Conservation (phyloP, 2,888 invertebrate species). For the Alcis repandata region DNA sequence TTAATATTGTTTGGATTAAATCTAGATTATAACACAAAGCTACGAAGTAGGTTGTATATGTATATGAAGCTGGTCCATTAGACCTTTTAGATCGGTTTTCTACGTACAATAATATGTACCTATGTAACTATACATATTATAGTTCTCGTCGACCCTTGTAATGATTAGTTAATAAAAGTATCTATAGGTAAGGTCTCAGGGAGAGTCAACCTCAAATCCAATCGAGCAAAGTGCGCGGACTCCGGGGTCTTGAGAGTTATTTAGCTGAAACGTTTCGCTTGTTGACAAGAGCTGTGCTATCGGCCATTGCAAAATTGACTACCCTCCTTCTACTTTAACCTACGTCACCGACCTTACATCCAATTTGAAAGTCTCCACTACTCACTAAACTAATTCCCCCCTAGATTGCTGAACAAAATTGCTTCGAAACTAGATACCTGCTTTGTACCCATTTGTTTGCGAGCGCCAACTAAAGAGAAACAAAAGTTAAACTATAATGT, state of each 20-base stretch:
- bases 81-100: neutral
- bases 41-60: neutral
- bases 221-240: slow-evolving; percentile 80
- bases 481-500: slow-evolving; percentile 82
- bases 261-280: slow-evolving; percentile 79
- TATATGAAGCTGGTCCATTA: neutral
- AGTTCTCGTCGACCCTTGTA: slow-evolving; percentile 1
- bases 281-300: slow-evolving; percentile 70
- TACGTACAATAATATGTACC: no score
- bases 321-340: slow-evolving; percentile 44
- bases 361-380: slow-evolving; percentile 42
- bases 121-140: neutral
- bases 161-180: slow-evolving; percentile 43
- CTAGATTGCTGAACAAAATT: slow-evolving; percentile 46
- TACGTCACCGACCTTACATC: slow-evolving; percentile 43
- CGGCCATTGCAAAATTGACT: slow-evolving; percentile 61
- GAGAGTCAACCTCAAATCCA: slow-evolving; percentile 76
- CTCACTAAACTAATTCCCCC: slow-evolving; percentile 37
- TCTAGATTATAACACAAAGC: neutral
- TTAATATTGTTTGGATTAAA: neutral
- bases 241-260: slow-evolving; percentile 72
- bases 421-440: slow-evolving; percentile 48
- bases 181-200: slow-evolving; percentile 58
- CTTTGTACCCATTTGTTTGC: slow-evolving; percentile 62
- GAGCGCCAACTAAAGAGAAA: slow-evolving; percentile 65